phyloP scores from a whole-genome alignment of 2,888 invertebrate genomes.

The Mamestra brassicae region DNA sequence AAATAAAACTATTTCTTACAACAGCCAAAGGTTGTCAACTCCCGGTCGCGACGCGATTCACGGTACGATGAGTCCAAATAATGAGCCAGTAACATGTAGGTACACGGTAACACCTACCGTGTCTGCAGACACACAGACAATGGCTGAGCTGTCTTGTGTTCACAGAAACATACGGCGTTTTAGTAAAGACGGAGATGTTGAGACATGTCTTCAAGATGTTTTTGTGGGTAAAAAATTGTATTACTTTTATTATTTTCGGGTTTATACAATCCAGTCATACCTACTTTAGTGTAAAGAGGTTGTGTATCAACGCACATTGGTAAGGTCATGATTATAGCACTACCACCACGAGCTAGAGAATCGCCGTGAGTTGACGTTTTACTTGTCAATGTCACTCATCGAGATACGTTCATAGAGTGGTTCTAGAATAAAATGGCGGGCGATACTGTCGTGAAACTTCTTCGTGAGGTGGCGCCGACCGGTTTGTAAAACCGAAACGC shows the following conservation, averaged over 20 bases:
- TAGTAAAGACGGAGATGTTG: neutral
- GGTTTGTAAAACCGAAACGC: too few species aligned
- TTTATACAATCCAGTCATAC: neutral
- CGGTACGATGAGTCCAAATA: constrained; percentile 71
- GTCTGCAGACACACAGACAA: constrained; percentile 45
- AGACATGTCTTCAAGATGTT: constrained; percentile 8
- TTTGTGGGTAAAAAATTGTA: neutral
- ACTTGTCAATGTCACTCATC: too few species aligned
- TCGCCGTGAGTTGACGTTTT: too few species aligned
- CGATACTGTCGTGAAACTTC: too few species aligned
- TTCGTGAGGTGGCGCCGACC: too few species aligned
- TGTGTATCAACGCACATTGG: too few species aligned
- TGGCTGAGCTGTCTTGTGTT: constrained; percentile 27
- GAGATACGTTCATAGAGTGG: too few species aligned
- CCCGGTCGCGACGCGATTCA: constrained; percentile 60
- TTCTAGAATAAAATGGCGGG: too few species aligned
- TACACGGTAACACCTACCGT: constrained; percentile 26
- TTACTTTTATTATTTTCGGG: neutral
- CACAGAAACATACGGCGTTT: constrained; percentile 11
- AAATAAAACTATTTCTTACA: neutral
- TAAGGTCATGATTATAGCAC: too few species aligned
- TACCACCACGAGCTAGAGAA: too few species aligned
- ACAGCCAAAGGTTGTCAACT: constrained; percentile 50
- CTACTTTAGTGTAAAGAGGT: too few species aligned
- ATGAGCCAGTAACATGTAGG: constrained; percentile 65